A percentile compares a stretch with the other conserved stretches of the same genome.
These are phyloP conservation scores for Aplochiton taeniatus DNA, from an alignment of 2,797 vertebrate genomes.

Conservation along the genomic window DNA sequence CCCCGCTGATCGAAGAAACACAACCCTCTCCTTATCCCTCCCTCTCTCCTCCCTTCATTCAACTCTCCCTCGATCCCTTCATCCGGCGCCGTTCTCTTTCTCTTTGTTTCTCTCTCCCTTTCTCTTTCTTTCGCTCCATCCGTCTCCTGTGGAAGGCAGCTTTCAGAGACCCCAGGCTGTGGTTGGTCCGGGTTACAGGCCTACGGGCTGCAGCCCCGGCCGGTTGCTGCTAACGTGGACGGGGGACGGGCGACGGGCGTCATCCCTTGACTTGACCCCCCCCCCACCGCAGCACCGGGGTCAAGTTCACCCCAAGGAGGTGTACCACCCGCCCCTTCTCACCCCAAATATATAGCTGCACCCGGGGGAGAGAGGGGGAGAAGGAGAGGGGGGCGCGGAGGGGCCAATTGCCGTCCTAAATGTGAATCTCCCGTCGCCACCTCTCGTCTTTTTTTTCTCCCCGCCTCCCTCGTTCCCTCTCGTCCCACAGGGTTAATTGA, in stretches of 20 bases:
- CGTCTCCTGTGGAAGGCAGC: constrained; percentile 14
- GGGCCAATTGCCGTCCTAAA: constrained; percentile 55
- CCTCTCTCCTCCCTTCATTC: constrained; percentile 24
- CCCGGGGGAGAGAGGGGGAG: constrained; percentile 7
- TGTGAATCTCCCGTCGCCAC: constrained; percentile 56
- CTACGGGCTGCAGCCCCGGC: constrained; percentile 28
- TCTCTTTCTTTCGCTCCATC: constrained; percentile 28
- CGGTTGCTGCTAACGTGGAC: constrained; percentile 57
- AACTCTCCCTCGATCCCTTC: constrained; percentile 50
- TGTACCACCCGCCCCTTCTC: constrained; percentile 47
- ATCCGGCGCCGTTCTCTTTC: constrained; percentile 5
- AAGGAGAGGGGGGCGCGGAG: neutral
- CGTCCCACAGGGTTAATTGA: constrained; percentile 75
- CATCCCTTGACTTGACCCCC: constrained; percentile 63
- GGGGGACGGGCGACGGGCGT: constrained; percentile 12
- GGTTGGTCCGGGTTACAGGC: constrained; percentile 34
- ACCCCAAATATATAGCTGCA: constrained; percentile 47
- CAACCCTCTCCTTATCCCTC: constrained; percentile 47
- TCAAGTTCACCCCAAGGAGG: constrained; percentile 63
- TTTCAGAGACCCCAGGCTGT: constrained; percentile 38
- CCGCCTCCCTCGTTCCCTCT: constrained; percentile 29
- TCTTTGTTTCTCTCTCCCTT: constrained; percentile 19
- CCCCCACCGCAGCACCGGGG: constrained; percentile 26
- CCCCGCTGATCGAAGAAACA: constrained; percentile 64
- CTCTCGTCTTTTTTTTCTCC: constrained; percentile 25